phyloP scores from a whole-genome alignment of 92 coral and sea anemone genomes.

The Actinernus sp. region DNA sequence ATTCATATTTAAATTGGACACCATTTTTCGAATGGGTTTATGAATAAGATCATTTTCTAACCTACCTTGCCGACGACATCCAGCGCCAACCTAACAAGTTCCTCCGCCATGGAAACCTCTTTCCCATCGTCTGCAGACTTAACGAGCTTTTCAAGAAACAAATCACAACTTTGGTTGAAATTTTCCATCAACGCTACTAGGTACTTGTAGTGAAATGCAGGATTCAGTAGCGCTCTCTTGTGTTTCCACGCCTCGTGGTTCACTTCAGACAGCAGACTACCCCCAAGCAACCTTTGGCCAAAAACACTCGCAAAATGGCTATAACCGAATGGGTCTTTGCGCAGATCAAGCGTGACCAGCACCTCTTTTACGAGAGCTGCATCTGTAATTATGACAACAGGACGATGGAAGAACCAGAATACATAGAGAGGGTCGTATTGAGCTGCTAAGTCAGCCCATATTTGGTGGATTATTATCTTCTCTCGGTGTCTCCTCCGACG shows the following conservation, averaged over 20 bases:
- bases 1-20: no score
- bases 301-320: slow-evolving; percentile 75
- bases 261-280: slow-evolving; percentile 77
- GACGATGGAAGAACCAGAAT: slow-evolving; percentile 90
- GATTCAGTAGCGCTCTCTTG: slow-evolving; percentile 62
- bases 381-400: slow-evolving; percentile 79
- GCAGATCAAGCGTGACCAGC: slow-evolving; percentile 76
- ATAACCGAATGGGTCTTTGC: slow-evolving; percentile 85
- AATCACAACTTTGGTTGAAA: slow-evolving; percentile 76
- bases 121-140: slow-evolving; percentile 79
- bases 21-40: no score
- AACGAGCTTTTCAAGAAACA: slow-evolving; percentile 71
- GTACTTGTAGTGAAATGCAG: slow-evolving; percentile 68
- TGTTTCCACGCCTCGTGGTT: slow-evolving; percentile 68
- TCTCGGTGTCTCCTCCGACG: slow-evolving; percentile 50
- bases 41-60: no score
- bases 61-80: slow-evolving; percentile 88
- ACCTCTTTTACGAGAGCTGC: slow-evolving; percentile 79
- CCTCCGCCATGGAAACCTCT: slow-evolving; percentile 87
- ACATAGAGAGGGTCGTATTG: slow-evolving; percentile 79
- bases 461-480: slow-evolving; percentile 77
- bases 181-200: slow-evolving; percentile 47
- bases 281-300: slow-evolving; percentile 86
- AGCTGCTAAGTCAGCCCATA: slow-evolving; percentile 77
- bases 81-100: slow-evolving; percentile 72